A percentile compares a stretch with the other conserved stretches of the same genome.
These are phyloP conservation scores for Phocoena phocoena DNA, from an alignment of 2,113 vertebrate species.

Conservation along the genomic window DNA sequence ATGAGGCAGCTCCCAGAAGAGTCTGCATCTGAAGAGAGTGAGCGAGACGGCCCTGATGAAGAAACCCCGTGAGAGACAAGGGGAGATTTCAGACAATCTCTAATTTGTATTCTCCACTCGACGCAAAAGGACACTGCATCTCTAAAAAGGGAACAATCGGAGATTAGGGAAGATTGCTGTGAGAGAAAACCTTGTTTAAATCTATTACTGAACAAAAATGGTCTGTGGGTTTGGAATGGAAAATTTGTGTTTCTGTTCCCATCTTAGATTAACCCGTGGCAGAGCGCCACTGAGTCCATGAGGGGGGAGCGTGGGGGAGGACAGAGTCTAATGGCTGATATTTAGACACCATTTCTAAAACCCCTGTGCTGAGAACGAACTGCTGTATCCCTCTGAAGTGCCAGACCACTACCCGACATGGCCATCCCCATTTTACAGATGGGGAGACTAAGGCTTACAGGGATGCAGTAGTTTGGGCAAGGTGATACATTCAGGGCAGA, in stretches of 20 bases:
- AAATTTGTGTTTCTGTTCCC: background rate
- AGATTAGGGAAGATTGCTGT: constrained; percentile 8
- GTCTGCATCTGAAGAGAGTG: background rate
- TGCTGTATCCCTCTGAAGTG: background rate
- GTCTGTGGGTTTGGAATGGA: background rate
- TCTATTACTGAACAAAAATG: constrained; percentile 32
- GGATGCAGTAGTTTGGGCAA: background rate
- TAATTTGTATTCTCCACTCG: background rate
- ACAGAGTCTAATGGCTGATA: background rate
- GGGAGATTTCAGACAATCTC: background rate
- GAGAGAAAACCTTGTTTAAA: constrained; percentile 46
- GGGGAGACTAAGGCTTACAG: background rate
- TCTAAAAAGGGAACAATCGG: constrained; percentile 7
- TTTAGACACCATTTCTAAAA: background rate
- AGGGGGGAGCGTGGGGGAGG: background rate
- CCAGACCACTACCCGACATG: background rate
- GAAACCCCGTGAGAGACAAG: rapidly evolving
- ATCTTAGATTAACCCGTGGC: background rate
- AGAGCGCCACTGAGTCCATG: background rate
- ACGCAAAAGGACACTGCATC: background rate
- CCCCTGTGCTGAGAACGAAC: background rate
- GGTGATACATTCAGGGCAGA: background rate
- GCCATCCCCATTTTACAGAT: background rate
- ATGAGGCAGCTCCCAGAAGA: background rate
- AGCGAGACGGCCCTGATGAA: background rate